Base-by-base conservation (phyloP, 53 echinoderm and acorn worm genomes). In the Hippasteria phrygiana region DNA sequence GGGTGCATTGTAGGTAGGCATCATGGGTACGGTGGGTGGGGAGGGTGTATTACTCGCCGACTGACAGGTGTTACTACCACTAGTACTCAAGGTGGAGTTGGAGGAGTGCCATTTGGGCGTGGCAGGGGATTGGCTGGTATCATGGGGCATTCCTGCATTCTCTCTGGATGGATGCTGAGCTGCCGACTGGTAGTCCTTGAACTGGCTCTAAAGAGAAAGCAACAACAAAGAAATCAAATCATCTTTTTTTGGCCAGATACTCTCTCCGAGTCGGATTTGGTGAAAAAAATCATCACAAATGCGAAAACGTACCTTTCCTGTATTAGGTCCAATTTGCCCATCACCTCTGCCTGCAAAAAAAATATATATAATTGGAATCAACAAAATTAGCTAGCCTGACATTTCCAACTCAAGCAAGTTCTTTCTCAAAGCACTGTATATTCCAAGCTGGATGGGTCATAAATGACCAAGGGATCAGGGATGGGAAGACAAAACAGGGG, bases 1-100 rank as follows among this genome's bases (percentile, higher is more conserved):
- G 40, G 87, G 40, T 41, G 89, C 59, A 50, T 53, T 76, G 83
- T 89, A 80, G 66, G 64, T 55, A 20, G 76, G 69, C 43, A 89
- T 81, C 74, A 81, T 82, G 59, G 90, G 81, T 41, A 82, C 80
- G 18, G 89, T 37, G 5, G 89, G 89, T 4, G 93, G 85, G 18
- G 89, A 82, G n/a, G 92, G 88, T 8, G 88, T 83, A 32, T 73
- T 80, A 51, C 83, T 85, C 5, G 84, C 59, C 34, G 89, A 83
- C 20, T 48, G 74, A 63, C 89, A 83, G 10, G 70, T 43, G 20
- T 89, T 77, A 50, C 89, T 93, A 43, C 89, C 93, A 40, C 73
- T 73, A 35, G 90, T 90, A 27, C 90, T 90, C 38, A 82, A 74
- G 18, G 89, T 65, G 35, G 76, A 76, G 69, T 77, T 77, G 34